Base-by-base conservation (phyloP, 2,113 vertebrate genomes). In the Varanus komodoensis region DNA sequence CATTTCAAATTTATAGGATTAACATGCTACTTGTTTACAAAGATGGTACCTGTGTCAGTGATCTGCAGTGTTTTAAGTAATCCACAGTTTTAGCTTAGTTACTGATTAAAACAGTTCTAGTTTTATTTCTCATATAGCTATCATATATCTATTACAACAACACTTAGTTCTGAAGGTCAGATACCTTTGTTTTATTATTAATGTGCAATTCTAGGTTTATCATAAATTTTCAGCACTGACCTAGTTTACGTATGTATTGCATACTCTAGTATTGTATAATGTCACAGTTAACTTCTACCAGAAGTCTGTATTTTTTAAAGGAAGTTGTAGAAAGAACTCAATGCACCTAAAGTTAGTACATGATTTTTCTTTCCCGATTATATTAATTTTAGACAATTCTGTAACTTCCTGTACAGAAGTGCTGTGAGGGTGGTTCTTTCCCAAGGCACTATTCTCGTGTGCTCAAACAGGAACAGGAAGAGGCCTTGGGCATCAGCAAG, bases 291-390 rank as follows among this genome's bases (percentile, higher is more conserved):
- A 90, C 64, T 21, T 69, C 92, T 91, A 90, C 86, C 69, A 91
- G 81, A 88, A 84, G 90, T 91, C 2, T 86, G 8, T 71, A 89
- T 84, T 91, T 93, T 95, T 74, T 89, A 61, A 91, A 94, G 94
- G 92, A 6, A 57, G 52, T 57, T 57, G 91, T 95, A 92, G 48
- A 90, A 89, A 32, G 68, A 93, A 85, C 91, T 54, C 52, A 94
- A 94, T 1, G 1, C 34, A 86, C 81, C 88, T 95, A 91, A 96
- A 95, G 87, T 94, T n/a, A 2, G 44, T 29, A 92, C 34, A 89
- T 92, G 82, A 87, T 95, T 94, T 88, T 90, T 95, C 93, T 95
- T 92, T 92, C 89, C 83, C 69, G 83, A 93, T 96, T 95, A 94
- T 90, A 87, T 95, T 89, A 93, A 93, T 92, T 96, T 96, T 89